Percentiles rank a stretch among this genome's conserved stretches.
phyloP scores from a whole-genome alignment of 2,888 invertebrate species.

The Scelioninae gen. 2 region DNA sequence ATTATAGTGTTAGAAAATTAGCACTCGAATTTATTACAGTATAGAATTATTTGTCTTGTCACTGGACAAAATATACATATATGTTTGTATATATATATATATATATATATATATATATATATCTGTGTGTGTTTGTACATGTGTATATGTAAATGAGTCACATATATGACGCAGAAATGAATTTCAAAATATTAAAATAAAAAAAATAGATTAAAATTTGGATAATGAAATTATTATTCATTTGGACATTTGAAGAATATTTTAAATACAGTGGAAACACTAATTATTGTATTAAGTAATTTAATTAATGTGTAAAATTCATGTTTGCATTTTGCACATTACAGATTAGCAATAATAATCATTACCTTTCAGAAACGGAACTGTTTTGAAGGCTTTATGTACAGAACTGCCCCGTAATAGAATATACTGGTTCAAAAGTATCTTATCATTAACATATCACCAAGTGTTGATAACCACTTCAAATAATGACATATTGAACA shows the following conservation, averaged over 20 bases:
- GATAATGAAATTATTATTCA: neutral
- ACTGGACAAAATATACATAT: no score
- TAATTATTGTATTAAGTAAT: neutral
- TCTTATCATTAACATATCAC: conserved; percentile 48
- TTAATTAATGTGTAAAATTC: neutral
- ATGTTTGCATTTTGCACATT: neutral
- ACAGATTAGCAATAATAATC: neutral
- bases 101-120: no score
- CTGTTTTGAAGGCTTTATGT: conserved; percentile 6
- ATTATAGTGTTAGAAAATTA: no score
- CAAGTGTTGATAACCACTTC: conserved; percentile 45
- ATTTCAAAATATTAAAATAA: conserved; percentile 13
- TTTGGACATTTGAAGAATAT: neutral
- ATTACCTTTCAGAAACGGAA: conserved; percentile 15
- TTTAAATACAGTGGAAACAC: neutral
- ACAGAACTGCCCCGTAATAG: conserved; percentile 2
- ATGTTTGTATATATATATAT: no score
- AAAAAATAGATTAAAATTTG: neutral
- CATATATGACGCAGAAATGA: conserved; percentile 23
- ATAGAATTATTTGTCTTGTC: no score
- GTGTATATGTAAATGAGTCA: conserved; percentile 19
- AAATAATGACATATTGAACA: conserved; percentile 42
- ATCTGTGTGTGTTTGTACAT: neutral
- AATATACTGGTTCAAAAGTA: conserved; percentile 11
- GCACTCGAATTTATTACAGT: no score